Percentiles rank a stretch among this genome's conserved stretches.
phyloP scores from a whole-genome alignment of 2,113 vertebrate genomes.

The Oreochromis niloticus region DNA sequence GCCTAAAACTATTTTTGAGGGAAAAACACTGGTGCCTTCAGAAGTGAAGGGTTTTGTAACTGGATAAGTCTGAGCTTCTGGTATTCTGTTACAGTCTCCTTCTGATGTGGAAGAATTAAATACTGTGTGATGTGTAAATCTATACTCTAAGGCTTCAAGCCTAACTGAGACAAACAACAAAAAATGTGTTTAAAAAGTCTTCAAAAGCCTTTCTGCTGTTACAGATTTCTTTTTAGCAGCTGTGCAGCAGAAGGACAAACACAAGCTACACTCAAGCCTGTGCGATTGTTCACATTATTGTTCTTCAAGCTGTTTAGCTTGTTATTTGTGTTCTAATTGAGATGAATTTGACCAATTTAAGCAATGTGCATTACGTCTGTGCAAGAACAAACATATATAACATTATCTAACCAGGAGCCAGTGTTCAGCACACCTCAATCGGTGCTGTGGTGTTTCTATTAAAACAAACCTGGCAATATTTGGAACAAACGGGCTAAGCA shows the following conservation, averaged over 20 bases:
- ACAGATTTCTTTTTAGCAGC: background rate
- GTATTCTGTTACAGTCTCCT: background rate
- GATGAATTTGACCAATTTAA: background rate
- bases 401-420: background rate
- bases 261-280: background rate
- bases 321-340: background rate
- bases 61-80: background rate
- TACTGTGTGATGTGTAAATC: background rate
- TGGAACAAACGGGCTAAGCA: background rate
- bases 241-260: background rate
- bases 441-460: background rate
- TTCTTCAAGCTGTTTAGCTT: background rate
- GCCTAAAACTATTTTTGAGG: background rate
- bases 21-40: background rate
- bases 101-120: background rate
- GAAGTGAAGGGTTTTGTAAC: background rate
- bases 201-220: background rate
- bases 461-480: background rate
- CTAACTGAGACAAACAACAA: background rate
- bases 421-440: background rate
- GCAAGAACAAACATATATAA: background rate
- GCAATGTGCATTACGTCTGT: background rate
- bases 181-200: background rate
- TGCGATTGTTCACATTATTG: fast-evolving
- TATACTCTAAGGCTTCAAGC: background rate